These are phyloP conservation scores for Enteromius paludinosus DNA, from an alignment of 2,797 vertebrate species.

Conservation along the genomic window DNA sequence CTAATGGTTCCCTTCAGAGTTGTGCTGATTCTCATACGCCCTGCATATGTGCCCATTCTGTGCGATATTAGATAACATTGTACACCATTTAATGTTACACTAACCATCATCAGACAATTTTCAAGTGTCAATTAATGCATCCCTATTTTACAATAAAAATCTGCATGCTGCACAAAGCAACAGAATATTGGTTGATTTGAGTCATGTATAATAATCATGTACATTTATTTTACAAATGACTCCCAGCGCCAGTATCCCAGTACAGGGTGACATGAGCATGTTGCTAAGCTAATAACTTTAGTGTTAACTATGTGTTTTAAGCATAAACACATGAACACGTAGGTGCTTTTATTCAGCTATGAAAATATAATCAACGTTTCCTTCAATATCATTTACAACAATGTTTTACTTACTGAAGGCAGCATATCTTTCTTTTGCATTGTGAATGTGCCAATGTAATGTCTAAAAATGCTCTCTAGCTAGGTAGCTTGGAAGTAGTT, in stretches of 20 bases:
- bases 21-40: conserved; percentile 13
- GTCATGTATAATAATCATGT: not conserved
- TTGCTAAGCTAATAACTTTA: not conserved
- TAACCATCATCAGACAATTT: not conserved
- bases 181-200: not conserved
- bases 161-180: not conserved
- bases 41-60: conserved; percentile 8
- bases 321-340: not conserved
- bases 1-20: conserved; percentile 10
- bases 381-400: not conserved
- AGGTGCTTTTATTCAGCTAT: not conserved
- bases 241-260: too few relatives aligned
- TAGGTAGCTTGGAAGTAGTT: too few relatives aligned
- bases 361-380: conserved; percentile 1
- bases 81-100: not conserved
- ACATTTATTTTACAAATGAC: not conserved
- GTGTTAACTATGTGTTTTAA: not conserved
- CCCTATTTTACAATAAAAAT: not conserved
- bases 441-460: not conserved
- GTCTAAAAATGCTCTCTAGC: not conserved
- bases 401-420: not conserved
- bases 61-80: not conserved
- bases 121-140: not conserved
- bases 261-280: not conserved
- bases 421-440: not conserved